Base-by-base conservation (phyloP, 2,888 invertebrate genomes). In the Nipponacmea schrenckii region DNA sequence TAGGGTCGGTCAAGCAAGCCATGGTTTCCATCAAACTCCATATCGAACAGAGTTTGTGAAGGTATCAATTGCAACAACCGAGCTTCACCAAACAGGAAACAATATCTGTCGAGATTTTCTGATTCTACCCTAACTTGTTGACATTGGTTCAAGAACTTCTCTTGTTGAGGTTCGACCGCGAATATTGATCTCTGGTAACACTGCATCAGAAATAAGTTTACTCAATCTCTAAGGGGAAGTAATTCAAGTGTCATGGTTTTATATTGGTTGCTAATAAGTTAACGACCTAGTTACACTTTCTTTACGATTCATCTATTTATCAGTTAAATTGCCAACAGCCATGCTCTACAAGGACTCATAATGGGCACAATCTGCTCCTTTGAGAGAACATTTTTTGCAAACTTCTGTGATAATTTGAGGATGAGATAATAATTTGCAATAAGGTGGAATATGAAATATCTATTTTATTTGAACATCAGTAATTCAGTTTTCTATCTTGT, bases 101-200 rank as follows among this genome's bases (percentile, higher is more conserved):
- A 24, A 56, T 24, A 56, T 24, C 56, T 56, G 20, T 8, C 56
- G 14, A 20, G 24, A 20, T 56, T 24, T 24, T 24, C 56, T 56
- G 56, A 56, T 56, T 56, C 56, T 56, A 56, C 56, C 20, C 56
- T 56, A 24, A 56, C 56, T 56, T 56, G 24, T 56, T 56, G 56
- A 56, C 56, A 56, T 24, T 56, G 56, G 20, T 20, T 56, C 24
- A 20, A 56, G 24, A 24, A 20, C 56, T 20, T 24, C 24, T 10
- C 56, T 24, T 20, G 24, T 24, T 56, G 56, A 24, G 20, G 56
- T 56, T 56, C 24, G 56, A 56, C 24, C 20, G 20, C 12, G 56
- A 20, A 24, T 56, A 56, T 56, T 56, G 56, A 56, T 56, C 24
- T 56, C 20, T 10, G 24, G 14, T 24, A 24, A 56, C 14, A 56